Evolutionary conservation across 2,888 invertebrate species (phyloP), one percentile per base, ranked within the genome.

Genomic region (Bembecia ichneumoniformis): DNA sequence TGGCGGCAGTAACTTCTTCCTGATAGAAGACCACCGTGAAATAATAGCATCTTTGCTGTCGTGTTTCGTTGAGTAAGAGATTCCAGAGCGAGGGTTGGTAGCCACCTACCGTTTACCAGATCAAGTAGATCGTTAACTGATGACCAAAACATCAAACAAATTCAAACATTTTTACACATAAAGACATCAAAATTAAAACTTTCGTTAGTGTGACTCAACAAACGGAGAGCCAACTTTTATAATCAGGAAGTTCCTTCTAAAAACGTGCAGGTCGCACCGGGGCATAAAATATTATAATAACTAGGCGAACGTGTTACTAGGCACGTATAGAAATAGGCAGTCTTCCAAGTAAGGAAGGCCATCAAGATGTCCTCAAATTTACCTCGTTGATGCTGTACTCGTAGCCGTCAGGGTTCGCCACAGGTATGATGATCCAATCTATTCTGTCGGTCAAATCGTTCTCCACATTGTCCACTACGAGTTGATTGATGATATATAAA

Each of bases 391-490:
- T 87, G 0, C 91, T 87, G 73, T 88, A 92, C 63, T 90, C 91
- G 59, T 93, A 94, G n/a, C 94, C 93, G 65, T 94, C 94, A 10
- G 93, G 93, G 70, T 94, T 94, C 13, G 90, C 77, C 43, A 90
- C 68, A 0, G 94, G 93, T 35, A 93, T 77, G 52, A 92, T 88
- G 59, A 89, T 79, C 91, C 92, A 93, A 66, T 93, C 92, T 47
- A 92, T 83, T 17, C 78, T 68, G 7, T 90, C 77, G 13, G 90
- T 78, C 10, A 93, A 64, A 15, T 72, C 59, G 0, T 63, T 65
- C 58, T 89, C 89, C 3, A 64, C 74, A 17, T 82, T 66, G 58
- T 91, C 89, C 43, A 88, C 89, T 0, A 91, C 87, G 46, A 94
- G 71, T 71, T 93, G 90, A 55, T 90, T 80, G 53, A 93, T 91